A percentile compares a stretch with the other conserved stretches of the same genome.
These are phyloP conservation scores for Rana temporaria DNA, from an alignment of 2,113 vertebrate species.

Conservation along the genomic window DNA sequence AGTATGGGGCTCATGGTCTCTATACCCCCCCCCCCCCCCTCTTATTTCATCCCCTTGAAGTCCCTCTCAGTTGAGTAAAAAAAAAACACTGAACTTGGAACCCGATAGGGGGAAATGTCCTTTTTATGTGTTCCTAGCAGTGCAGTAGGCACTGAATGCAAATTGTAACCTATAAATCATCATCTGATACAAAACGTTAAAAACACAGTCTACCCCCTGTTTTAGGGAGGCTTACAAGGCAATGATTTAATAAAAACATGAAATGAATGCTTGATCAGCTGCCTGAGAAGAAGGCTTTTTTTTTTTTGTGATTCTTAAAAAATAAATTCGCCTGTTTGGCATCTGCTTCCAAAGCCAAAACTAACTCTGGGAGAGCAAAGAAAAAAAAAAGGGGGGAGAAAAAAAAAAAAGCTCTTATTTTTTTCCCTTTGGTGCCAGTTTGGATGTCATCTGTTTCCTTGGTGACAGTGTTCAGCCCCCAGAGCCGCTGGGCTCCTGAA, in stretches of 20 bases:
- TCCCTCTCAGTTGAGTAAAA: conserved; percentile 37
- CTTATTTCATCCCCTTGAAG: background rate
- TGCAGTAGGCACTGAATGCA: conserved; percentile 45
- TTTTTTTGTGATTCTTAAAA: conserved; percentile 24
- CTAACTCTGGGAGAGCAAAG: conserved; percentile 76
- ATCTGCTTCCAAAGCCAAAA: conserved; percentile 86
- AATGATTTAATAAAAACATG: conserved; percentile 49
- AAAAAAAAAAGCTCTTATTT: conserved; percentile 79
- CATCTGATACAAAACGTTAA: conserved; percentile 25
- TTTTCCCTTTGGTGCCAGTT: conserved; percentile 86
- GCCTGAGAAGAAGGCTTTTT: conserved; percentile 28
- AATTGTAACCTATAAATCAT: conserved; percentile 52
- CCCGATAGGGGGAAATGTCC: conserved; percentile 30
- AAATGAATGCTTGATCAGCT: conserved; percentile 57
- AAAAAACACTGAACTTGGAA: conserved; percentile 33
- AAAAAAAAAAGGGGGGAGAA: conserved; percentile 68
- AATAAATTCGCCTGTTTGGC: conserved; percentile 71
- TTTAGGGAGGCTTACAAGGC: conserved; percentile 36
- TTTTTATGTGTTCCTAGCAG: conserved; percentile 28
- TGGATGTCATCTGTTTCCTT: conserved; percentile 98
- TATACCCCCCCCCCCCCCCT: background rate
- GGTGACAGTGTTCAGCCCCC: conserved; percentile 90
- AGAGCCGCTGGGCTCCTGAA: conserved; percentile 90
- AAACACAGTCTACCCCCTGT: background rate
- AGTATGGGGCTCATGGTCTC: conserved; percentile 23